Percentiles rank a stretch among this genome's conserved stretches.
Evolutionary conservation across 1,140 invertebrate species (phyloP).

Genomic region (Euschistus heros): DNA sequence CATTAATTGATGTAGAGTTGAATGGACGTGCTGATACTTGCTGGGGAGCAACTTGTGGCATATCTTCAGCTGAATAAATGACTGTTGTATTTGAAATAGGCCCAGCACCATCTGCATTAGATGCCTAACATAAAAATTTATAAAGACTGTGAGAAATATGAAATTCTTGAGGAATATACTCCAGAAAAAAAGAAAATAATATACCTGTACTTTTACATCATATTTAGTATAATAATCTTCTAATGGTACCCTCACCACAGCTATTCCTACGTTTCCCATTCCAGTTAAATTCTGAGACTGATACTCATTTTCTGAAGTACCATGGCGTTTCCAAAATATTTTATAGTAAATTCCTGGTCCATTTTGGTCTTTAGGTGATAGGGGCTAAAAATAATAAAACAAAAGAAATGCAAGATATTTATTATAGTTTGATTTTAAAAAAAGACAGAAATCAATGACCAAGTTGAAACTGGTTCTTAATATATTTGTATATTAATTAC

Average conservation of each 20-base stretch:
- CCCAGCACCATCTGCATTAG: conserved; percentile 71
- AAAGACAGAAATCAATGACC: too few relatives aligned
- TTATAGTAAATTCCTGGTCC: conserved; percentile 83
- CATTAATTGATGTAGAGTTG: conserved; percentile 86
- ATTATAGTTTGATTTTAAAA: too few relatives aligned
- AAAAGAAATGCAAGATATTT: too few relatives aligned
- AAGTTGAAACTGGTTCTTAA: too few relatives aligned
- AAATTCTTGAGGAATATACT: background rate
- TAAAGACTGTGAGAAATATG: background rate
- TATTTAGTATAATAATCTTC: conserved; percentile 81
- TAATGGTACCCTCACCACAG: conserved; percentile 58
- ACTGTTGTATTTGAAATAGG: conserved; percentile 64
- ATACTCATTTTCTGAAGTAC: conserved; percentile 52
- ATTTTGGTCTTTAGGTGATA: conserved; percentile 68
- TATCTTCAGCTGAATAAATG: conserved; percentile 88
- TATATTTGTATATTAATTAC: too few relatives aligned
- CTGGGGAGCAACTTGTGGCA: conserved; percentile 83
- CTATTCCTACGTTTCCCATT: conserved; percentile 62
- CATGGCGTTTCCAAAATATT: conserved; percentile 71
- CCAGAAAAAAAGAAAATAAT: background rate
- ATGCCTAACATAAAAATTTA: conserved; percentile 42
- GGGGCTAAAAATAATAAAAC: conserved; percentile 38
- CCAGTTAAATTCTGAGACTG: conserved; percentile 54
- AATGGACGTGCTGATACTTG: conserved; percentile 61
- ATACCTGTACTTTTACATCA: conserved; percentile 71